Evolutionary conservation across 2,797 vertebrate genomes (phyloP), one percentile per base, ranked within the genome.

Genomic region (Spinibarbus caldwelli): DNA sequence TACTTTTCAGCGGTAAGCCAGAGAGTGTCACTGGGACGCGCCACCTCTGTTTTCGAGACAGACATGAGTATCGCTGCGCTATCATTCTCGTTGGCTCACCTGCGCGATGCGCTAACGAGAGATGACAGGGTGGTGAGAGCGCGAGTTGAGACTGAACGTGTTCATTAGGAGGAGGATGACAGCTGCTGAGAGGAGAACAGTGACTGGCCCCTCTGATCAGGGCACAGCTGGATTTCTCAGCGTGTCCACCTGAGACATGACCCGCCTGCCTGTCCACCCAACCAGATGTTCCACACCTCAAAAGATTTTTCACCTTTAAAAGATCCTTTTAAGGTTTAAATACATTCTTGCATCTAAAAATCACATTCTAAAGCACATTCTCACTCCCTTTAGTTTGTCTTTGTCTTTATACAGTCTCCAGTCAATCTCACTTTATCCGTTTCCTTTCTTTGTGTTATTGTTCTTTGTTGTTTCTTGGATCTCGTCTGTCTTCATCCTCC

Each of bases 91-190:
- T 47, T 68, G 52, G 59, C 73, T 88, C 83, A 82, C 38, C 81
- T 85, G 31, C 14, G 80, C 36, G 14, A 17, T 19, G 21, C 8
- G 29, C 83, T 89, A 90, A 89, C 80, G 54, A 86, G 78, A 76
- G 82, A 85, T 86, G 90, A 83, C 80, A 80, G 85, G 83, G 66
- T 15, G 57, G 70, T 19, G 8, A 86, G 62, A 73, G 76, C 23
- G 15, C 70, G 26, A 62, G 67, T 82, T 67, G 54, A 70, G 47
- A 52, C 67, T 59, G 84, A 86, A 86, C 77, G 64, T 86, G 83
- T 87, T 89, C 83, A 89, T 89, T 90, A 87, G 19, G 70, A 45
- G 59, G 80, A 78, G 66, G 80, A 87, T 87, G 81, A 87, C 86
- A 83, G 80, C 82, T 78, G 71, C 76, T 62, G 70, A 80, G 80